Evolutionary conservation across 2,113 vertebrate species (phyloP).

Genomic region (Oxygymnocypris stewartii): DNA sequence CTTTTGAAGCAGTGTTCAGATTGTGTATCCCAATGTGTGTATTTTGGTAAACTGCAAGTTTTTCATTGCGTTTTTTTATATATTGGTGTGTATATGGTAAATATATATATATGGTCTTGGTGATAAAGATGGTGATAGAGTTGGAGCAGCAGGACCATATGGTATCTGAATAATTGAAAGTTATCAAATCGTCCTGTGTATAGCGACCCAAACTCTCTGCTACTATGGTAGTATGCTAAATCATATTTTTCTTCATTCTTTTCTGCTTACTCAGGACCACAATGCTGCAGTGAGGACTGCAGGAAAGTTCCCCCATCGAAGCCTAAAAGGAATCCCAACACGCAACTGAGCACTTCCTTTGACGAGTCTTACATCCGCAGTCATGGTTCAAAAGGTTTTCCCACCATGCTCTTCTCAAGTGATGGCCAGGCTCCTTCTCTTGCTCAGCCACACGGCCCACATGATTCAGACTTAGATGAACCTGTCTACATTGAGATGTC

Average conservation of each 20-base stretch:
- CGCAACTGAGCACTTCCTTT: constrained; percentile 95
- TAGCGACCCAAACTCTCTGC: constrained; percentile 15
- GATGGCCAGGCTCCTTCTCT: constrained; percentile 72
- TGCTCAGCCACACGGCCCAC: constrained; percentile 78
- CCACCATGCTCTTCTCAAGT: constrained; percentile 65
- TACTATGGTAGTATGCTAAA: not conserved
- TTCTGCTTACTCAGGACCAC: constrained; percentile 71
- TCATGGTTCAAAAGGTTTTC: constrained; percentile 77
- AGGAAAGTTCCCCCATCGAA: constrained; percentile 96
- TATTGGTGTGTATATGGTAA: not conserved
- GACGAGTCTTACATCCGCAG: constrained; percentile 92
- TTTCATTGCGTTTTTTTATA: constrained; percentile 7
- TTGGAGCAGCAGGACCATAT: constrained; percentile 64
- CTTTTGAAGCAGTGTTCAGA: not conserved
- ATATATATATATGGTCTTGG: constrained; percentile 53
- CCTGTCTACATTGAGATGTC: constrained; percentile 99
- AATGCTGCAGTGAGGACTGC: constrained; percentile 94
- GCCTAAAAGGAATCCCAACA: constrained; percentile 96
- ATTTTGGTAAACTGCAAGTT: not conserved
- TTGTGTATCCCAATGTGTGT: constrained; percentile 8
- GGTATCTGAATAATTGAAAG: constrained; percentile 73
- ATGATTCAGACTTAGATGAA: constrained; percentile 87
- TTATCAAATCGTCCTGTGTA: constrained; percentile 67
- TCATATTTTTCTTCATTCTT: constrained; percentile 6
- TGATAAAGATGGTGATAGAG: constrained; percentile 65